Percentiles rank a stretch among this genome's conserved stretches.
phyloP scores from a whole-genome alignment of 2,113 vertebrate species.

The Lucifuga dentata region DNA sequence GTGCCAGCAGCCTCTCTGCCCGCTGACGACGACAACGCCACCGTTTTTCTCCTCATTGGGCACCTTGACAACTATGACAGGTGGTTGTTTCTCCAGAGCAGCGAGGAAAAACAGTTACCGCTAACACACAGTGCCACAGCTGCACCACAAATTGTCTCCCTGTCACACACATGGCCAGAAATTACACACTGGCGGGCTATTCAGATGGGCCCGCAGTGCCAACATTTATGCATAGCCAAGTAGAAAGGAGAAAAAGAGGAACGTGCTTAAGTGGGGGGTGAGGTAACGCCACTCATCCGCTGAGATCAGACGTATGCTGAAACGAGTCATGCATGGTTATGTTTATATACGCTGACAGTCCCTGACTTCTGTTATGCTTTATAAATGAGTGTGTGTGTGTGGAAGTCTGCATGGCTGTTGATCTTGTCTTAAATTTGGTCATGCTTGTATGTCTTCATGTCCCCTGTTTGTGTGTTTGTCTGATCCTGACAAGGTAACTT shows the following conservation, averaged over 20 bases:
- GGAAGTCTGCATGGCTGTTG: background rate
- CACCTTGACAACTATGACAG: conserved; percentile 65
- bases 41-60: conserved; percentile 55
- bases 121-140: conserved; percentile 45
- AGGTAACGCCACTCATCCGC: background rate
- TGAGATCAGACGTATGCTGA: background rate
- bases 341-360: background rate
- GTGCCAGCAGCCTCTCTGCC: conserved; percentile 47
- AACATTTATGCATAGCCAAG: conserved; percentile 6
- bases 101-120: conserved; percentile 40
- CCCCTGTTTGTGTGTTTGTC: conserved; percentile 5
- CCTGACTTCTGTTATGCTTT: background rate
- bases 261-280: background rate
- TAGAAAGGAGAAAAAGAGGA: background rate
- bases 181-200: conserved; percentile 26
- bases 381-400: background rate
- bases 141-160: conserved; percentile 46
- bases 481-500: background rate
- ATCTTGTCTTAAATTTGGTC: conserved; percentile 1
- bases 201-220: conserved; percentile 31
- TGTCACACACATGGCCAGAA: conserved; percentile 29
- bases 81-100: conserved; percentile 56
- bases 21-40: conserved; percentile 39
- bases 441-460: background rate
- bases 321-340: background rate